A percentile compares a stretch with the other conserved stretches of the same genome.
Conservation (phyloP, 2,888 invertebrate species). For the Aspidapion aeneum region DNA sequence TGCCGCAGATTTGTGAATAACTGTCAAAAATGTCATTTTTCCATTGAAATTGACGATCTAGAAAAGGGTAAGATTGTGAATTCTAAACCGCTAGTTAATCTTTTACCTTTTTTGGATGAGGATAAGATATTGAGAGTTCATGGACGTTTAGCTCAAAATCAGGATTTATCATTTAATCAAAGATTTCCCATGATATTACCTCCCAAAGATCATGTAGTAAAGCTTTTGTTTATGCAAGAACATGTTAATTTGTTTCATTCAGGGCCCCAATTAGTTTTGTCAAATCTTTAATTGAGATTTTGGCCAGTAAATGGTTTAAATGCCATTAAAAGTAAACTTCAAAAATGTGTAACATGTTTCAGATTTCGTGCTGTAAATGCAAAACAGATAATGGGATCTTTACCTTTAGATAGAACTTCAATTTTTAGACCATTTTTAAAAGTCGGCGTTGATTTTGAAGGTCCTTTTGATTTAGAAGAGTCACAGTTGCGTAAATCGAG, state of each 20-base stretch:
- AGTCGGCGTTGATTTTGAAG: slow-evolving; percentile 18
- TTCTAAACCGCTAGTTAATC: too few species aligned
- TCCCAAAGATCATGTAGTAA: slow-evolving; percentile 17
- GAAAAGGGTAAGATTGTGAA: too few species aligned
- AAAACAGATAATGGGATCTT: slow-evolving; percentile 4
- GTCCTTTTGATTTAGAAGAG: slow-evolving; percentile 14
- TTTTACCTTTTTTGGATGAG: slow-evolving; percentile 19
- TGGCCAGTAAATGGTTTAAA: slow-evolving; percentile 26
- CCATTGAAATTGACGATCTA: too few species aligned
- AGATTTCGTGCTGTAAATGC: slow-evolving; percentile 10
- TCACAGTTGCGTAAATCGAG: slow-evolving; percentile 8
- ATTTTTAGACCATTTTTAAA: slow-evolving; percentile 6
- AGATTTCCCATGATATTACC: slow-evolving; percentile 25
- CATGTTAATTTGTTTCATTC: slow-evolving; percentile 23
- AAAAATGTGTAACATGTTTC: slow-evolving; percentile 13
- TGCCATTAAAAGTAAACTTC: slow-evolving; percentile 5
- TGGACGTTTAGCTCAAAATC: slow-evolving; percentile 20
- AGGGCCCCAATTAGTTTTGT: slow-evolving; percentile 22
- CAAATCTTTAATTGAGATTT: slow-evolving; percentile 22
- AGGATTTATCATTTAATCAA: slow-evolving; percentile 17
- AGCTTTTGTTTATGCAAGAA: slow-evolving; percentile 17
- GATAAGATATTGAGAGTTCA: slow-evolving; percentile 23
- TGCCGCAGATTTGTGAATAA: too few species aligned
- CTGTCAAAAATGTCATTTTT: too few species aligned
- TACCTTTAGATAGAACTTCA: slow-evolving; percentile 18